phyloP scores from a whole-genome alignment of 2,113 vertebrate species.

The Tauraco erythrolophus region DNA sequence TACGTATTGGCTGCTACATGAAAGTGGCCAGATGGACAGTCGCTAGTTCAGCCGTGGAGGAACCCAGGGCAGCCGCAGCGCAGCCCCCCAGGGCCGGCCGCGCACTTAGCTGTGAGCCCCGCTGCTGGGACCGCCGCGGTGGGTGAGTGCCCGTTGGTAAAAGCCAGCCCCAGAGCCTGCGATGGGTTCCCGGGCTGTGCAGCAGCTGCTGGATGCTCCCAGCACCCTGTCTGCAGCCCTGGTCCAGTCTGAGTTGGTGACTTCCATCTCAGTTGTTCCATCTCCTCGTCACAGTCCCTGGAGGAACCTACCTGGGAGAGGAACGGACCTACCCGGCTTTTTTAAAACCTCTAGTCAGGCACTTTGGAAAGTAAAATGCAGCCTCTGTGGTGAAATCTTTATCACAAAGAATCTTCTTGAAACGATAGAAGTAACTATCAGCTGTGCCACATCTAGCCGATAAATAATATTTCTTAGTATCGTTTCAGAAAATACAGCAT shows the following conservation, averaged over 20 bases:
- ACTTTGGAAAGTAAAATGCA: background rate
- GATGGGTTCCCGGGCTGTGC: background rate
- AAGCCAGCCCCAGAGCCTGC: background rate
- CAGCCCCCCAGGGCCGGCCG: background rate
- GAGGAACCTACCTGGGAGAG: background rate
- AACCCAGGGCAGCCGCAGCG: background rate
- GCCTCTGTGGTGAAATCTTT: background rate
- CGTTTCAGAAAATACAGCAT: background rate
- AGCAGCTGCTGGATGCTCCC: background rate
- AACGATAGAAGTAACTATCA: background rate
- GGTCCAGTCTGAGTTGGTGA: background rate
- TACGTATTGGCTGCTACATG: fast-evolving
- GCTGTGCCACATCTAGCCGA: background rate
- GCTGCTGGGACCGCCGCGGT: fast-evolving
- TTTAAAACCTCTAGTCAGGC: background rate
- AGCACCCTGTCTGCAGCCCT: fast-evolving
- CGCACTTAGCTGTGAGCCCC: fast-evolving
- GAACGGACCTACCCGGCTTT: fast-evolving
- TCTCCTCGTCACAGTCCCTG: background rate
- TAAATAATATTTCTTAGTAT: conserved; percentile 1
- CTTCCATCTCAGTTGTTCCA: background rate
- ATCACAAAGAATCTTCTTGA: background rate
- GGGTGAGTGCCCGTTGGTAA: background rate
- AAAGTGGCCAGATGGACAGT: background rate
- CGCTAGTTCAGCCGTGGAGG: background rate